Conservation (phyloP, 2,888 invertebrate species). For the Trilocha varians region DNA sequence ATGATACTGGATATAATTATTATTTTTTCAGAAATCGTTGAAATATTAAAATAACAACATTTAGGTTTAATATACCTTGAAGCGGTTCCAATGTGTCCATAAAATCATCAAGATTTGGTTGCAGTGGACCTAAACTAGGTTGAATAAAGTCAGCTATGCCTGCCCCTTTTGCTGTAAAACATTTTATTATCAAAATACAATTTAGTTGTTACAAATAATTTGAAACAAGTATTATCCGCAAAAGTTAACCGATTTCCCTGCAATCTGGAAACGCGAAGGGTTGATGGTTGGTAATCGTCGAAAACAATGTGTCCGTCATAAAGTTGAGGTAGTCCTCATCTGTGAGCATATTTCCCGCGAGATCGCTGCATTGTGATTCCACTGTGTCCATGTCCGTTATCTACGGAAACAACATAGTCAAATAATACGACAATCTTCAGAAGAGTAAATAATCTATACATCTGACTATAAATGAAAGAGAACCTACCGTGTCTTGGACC, state of each 20-base stretch:
- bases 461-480: neutral
- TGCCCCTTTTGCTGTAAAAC: constrained; percentile 82
- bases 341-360: constrained; percentile 82
- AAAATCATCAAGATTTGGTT: constrained; percentile 96
- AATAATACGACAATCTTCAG: neutral
- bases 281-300: constrained; percentile 86
- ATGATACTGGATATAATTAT: too few relatives aligned
- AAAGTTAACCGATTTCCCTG: constrained; percentile 88
- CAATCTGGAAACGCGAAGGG: constrained; percentile 98
- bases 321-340: constrained; percentile 90
- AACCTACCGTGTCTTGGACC: constrained; percentile 82
- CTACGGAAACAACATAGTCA: constrained; percentile 39
- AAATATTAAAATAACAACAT: neutral
- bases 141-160: constrained; percentile 97
- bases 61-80: constrained; percentile 73
- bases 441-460: neutral
- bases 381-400: constrained; percentile 81
- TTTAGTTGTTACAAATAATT: constrained; percentile 2
- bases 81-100: constrained; percentile 92
- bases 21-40: too few relatives aligned
- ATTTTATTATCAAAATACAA: constrained; percentile 3
- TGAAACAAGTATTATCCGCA: too few relatives aligned
- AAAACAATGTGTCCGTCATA: constrained; percentile 92
- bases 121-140: constrained; percentile 96
- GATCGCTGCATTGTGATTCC: constrained; percentile 78